Percentiles rank a stretch among this genome's conserved stretches.
These are phyloP conservation scores for Uria lomvia DNA, from an alignment of 2,113 vertebrate genomes.

Conservation along the genomic window DNA sequence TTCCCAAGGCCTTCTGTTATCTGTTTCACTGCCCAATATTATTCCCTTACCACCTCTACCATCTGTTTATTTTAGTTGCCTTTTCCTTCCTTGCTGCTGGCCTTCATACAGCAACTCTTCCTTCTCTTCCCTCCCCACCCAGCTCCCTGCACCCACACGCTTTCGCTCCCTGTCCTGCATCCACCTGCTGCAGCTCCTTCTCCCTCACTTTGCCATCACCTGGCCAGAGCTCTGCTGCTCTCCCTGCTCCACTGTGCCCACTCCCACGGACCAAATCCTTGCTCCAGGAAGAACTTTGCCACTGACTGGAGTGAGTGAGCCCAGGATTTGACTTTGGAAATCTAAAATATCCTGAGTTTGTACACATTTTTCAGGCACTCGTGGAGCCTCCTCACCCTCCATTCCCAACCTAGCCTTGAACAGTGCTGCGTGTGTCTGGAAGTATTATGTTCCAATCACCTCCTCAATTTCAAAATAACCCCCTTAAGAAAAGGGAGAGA, in stretches of 20 bases:
- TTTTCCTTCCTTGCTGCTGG: neutral
- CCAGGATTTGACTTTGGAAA: neutral
- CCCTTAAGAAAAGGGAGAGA: neutral
- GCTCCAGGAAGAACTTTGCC: neutral
- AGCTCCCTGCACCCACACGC: neutral
- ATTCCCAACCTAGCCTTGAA: neutral
- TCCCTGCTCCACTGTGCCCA: neutral
- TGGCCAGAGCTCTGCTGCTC: neutral
- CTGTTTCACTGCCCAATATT: neutral
- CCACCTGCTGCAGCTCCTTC: neutral
- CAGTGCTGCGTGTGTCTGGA: neutral
- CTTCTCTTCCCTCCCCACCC: neutral
- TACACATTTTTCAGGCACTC: neutral
- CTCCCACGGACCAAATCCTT: neutral
- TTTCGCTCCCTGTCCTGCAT: neutral
- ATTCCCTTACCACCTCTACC: neutral
- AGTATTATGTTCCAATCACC: neutral
- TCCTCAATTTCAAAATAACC: neutral
- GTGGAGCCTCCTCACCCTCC: neutral
- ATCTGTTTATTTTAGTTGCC: neutral
- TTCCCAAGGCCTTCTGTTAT: neutral
- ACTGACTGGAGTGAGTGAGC: accelerated
- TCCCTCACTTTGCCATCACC: neutral
- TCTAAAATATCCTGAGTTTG: neutral
- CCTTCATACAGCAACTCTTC: neutral